Base-by-base conservation (phyloP, 2,113 vertebrate species). In the Cyprinus carpio region DNA sequence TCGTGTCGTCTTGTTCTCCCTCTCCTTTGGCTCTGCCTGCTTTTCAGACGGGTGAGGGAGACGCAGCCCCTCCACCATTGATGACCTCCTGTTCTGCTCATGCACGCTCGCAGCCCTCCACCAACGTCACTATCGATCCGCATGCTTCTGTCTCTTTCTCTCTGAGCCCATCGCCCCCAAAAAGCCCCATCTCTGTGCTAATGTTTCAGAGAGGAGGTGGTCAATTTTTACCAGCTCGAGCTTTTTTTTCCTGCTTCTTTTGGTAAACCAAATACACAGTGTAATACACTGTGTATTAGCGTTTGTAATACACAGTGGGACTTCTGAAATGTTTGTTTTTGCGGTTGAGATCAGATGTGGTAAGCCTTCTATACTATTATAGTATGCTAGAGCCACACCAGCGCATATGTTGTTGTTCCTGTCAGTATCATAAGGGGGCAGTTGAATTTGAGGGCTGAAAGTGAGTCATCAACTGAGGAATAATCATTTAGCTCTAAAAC, bases 1-100 rank as follows among this genome's bases (percentile, higher is more conserved):
- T 94, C 92, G 91, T 92, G 89, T 92, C 92, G 91, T 91, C 95
- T 92, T 92, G 93, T 93, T 93, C 94, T 92, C 92, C 93, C 93
- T 94, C 92, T 92, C 92, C 92, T 91, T 94, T 93, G 91, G 93
- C 93, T 93, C 91, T 93, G 93, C 85, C 82, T 81, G 92, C 90
- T 92, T 90, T 88, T 92, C 93, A 92, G 92, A 93, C 91, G 91
- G 91, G 90, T 93, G 93, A 94, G 91, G 92, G 92, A 94, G 94
- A 92, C 90, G 92, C 82, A 86, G 81, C 84, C 82, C 67, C 75
- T 83, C 81, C 72, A 69, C 92, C 94, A 94, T 94, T 93, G 93
- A 95, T 94, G 94, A 94, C 93, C 92, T 92, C 92, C 93, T 92
- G 91, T 90, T 92, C 91, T 92, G 90, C 92, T 93, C 92, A 93